Percentiles rank a stretch among this genome's conserved stretches.
phyloP scores from a whole-genome alignment of 2,113 vertebrate genomes.

The Aegotheles bennettii region DNA sequence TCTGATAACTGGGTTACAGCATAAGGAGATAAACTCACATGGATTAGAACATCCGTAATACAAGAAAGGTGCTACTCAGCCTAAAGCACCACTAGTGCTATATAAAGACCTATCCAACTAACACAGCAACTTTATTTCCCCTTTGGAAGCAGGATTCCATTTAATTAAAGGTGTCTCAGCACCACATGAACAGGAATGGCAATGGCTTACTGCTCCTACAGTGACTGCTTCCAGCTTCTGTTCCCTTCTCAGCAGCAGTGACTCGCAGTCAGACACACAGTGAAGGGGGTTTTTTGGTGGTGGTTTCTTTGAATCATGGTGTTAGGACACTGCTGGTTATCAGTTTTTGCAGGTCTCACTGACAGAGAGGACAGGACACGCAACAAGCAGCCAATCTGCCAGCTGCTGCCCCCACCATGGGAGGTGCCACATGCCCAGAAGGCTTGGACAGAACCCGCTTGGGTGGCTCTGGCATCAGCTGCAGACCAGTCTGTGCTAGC shows the following conservation, averaged over 20 bases:
- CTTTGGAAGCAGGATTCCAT: not conserved
- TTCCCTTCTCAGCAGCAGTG: not conserved
- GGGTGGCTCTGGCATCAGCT: slow-evolving; percentile 23
- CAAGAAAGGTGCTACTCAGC: slow-evolving; percentile 2
- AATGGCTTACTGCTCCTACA: not conserved
- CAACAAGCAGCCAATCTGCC: not conserved
- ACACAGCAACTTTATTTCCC: not conserved
- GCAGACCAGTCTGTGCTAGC: not conserved
- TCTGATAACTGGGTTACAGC: not conserved
- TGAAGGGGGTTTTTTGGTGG: rapidly evolving
- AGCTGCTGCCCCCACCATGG: not conserved
- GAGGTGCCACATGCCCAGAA: rapidly evolving
- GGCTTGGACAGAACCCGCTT: not conserved
- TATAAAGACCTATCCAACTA: not conserved
- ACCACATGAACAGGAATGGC: rapidly evolving
- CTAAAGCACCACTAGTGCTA: not conserved
- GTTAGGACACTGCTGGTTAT: not conserved
- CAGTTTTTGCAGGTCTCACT: rapidly evolving
- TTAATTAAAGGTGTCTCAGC: not conserved
- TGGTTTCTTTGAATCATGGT: not conserved
- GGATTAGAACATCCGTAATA: slow-evolving; percentile 3
- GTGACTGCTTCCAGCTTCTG: not conserved
- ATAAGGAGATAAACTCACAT: not conserved
- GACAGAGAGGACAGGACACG: not conserved
- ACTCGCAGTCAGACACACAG: not conserved